phyloP scores from a whole-genome alignment of 64 coral and sea anemone species.

The Montipora capricornis region DNA sequence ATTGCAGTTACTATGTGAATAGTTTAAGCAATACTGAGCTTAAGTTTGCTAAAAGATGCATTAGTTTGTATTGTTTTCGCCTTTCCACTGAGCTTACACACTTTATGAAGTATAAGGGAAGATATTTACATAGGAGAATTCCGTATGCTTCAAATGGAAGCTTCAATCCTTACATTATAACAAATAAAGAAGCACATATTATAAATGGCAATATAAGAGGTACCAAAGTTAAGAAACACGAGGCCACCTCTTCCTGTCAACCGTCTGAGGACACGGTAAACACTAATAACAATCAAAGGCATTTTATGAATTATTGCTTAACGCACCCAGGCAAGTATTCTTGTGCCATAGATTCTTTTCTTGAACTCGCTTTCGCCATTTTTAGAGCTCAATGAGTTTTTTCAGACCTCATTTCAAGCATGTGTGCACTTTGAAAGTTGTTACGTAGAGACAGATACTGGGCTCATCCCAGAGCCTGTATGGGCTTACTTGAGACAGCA shows the following conservation, averaged over 20 bases:
- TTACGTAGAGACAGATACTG: not conserved
- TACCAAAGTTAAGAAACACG: not conserved
- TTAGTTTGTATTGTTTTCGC: too few relatives aligned
- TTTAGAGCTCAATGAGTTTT: constrained; percentile 39
- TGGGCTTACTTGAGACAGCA: not conserved
- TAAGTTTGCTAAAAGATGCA: too few relatives aligned
- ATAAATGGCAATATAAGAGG: constrained; percentile 51
- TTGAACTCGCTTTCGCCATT: constrained; percentile 54
- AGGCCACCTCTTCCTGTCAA: constrained; percentile 25
- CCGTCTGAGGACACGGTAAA: not conserved
- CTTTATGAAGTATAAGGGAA: constrained; percentile 11
- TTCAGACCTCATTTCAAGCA: constrained; percentile 30
- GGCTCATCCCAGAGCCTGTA: constrained; percentile 33
- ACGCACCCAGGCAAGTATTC: constrained; percentile 42
- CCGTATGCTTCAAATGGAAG: constrained; percentile 3
- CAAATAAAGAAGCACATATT: constrained; percentile 58
- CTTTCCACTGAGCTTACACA: too few relatives aligned
- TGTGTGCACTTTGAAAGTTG: constrained; percentile 16
- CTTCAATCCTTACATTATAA: too few relatives aligned
- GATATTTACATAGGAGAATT: constrained; percentile 38
- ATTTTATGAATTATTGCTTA: constrained; percentile 47
- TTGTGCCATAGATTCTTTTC: constrained; percentile 59
- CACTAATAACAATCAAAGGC: not conserved
- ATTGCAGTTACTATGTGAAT: not conserved
- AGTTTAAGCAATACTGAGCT: too few relatives aligned